Percentiles rank a stretch among this genome's conserved stretches.
Evolutionary conservation across 2,797 vertebrate species (phyloP).

Genomic region (Eulemur coronatus): DNA sequence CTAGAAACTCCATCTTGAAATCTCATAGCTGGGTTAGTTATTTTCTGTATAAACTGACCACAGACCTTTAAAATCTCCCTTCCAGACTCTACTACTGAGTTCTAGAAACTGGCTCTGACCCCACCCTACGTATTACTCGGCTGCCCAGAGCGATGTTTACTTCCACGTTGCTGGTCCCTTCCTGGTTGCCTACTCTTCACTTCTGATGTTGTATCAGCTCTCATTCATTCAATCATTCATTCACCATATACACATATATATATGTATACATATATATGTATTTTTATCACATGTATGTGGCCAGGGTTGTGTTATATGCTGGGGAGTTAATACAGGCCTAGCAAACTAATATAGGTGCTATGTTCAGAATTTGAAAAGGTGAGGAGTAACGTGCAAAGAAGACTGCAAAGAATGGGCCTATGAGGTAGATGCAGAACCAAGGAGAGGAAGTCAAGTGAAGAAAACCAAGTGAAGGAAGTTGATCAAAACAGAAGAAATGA

Average conservation of each 20-base stretch:
- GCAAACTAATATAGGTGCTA: neutral
- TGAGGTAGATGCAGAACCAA: neutral
- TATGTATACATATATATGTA: too few species aligned
- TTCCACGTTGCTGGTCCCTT: neutral
- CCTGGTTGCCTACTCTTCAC: accelerated
- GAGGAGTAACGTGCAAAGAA: neutral
- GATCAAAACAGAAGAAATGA: neutral
- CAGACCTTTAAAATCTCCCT: neutral
- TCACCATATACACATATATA: neutral
- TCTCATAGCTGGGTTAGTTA: neutral
- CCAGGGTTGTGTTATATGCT: neutral
- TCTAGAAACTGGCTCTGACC: neutral
- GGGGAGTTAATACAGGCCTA: neutral
- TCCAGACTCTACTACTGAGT: neutral
- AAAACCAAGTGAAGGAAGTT: neutral
- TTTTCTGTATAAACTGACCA: neutral
- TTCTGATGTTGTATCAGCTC: neutral
- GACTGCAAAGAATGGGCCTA: too few species aligned
- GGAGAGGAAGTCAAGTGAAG: neutral
- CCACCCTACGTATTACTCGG: neutral
- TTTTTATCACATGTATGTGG: accelerated
- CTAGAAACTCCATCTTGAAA: neutral
- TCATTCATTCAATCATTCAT: neutral
- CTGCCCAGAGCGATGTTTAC: neutral
- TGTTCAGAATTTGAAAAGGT: too few species aligned